Conservation (phyloP, 1,140 invertebrate genomes). For the Littorina saxatilis region DNA sequence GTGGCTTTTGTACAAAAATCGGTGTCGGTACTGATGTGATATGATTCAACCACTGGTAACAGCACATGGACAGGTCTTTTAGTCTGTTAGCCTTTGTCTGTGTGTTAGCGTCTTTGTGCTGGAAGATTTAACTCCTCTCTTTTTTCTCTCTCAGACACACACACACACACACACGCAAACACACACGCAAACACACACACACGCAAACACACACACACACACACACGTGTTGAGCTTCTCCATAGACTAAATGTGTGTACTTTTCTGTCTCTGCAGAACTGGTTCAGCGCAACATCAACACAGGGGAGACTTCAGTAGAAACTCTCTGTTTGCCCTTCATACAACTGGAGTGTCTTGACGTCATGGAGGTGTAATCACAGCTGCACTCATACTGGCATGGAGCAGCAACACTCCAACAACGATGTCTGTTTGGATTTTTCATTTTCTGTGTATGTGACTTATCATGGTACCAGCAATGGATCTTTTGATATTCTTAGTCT, state of each 20-base stretch:
- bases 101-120: too few relatives aligned
- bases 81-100: too few relatives aligned
- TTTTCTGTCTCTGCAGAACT: neutral
- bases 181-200: slow-evolving; percentile 15
- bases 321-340: slow-evolving; percentile 14
- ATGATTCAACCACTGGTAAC: too few relatives aligned
- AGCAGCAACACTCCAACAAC: too few relatives aligned
- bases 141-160: too few relatives aligned
- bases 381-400: too few relatives aligned
- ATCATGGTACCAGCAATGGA: too few relatives aligned
- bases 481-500: too few relatives aligned
- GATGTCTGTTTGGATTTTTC: neutral
- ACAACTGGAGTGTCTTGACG: neutral
- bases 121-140: too few relatives aligned
- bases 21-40: too few relatives aligned
- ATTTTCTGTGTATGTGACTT: neutral
- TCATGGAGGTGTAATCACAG: neutral
- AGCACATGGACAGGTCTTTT: too few relatives aligned
- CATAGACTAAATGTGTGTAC: neutral
- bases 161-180: slow-evolving; percentile 11
- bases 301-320: neutral
- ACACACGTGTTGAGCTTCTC: neutral
- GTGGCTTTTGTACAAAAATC: too few relatives aligned
- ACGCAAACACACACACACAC: neutral
- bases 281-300: neutral